phyloP scores from a whole-genome alignment of 2,113 vertebrate genomes.

The Corvus cornix region DNA sequence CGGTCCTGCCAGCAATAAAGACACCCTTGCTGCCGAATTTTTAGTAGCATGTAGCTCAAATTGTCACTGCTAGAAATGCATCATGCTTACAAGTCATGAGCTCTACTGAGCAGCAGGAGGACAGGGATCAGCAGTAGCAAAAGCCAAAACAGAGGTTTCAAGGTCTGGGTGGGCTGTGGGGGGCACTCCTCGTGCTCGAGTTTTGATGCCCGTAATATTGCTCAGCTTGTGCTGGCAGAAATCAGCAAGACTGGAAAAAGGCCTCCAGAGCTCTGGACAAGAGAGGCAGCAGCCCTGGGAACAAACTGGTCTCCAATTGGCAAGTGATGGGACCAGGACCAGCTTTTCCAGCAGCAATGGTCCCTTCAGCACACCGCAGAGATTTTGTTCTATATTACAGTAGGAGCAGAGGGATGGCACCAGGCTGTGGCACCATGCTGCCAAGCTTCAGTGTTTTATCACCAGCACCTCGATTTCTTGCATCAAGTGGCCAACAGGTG shows the following conservation, averaged over 20 bases:
- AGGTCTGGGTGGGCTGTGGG: neutral
- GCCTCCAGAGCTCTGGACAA: neutral
- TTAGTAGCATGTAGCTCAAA: neutral
- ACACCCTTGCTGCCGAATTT: conserved; percentile 32
- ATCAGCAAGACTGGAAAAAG: neutral
- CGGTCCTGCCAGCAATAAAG: conserved; percentile 33
- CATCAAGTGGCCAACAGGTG: neutral
- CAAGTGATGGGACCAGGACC: neutral
- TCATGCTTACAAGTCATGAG: neutral
- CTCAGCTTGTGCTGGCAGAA: neutral
- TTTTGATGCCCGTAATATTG: neutral
- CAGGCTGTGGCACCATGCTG: neutral
- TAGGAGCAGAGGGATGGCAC: neutral
- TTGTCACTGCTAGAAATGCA: neutral
- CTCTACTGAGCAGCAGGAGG: neutral
- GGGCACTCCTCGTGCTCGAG: accelerated
- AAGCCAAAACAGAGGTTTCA: neutral
- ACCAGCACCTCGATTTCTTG: neutral
- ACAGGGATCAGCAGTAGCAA: neutral
- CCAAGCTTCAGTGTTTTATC: neutral
- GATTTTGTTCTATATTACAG: neutral
- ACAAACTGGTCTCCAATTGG: neutral
- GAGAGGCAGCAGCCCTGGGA: neutral
- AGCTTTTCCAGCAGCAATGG: neutral
- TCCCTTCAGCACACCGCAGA: neutral